These are phyloP conservation scores for Anoplolepis gracilipes DNA, from an alignment of 1,140 invertebrate species.

Conservation along the genomic window DNA sequence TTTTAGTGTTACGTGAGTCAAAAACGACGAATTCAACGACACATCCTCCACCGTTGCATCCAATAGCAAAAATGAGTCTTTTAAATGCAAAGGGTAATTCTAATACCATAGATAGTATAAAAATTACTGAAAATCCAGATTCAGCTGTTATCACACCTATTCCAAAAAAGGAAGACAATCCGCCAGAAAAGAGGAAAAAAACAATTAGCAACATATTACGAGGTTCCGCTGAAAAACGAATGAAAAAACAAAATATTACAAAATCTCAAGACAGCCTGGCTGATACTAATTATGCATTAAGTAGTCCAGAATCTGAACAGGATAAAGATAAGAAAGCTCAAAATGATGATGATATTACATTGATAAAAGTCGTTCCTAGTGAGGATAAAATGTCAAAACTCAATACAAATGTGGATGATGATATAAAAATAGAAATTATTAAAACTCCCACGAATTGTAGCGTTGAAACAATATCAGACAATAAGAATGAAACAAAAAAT, in stretches of 20 bases:
- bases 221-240: slow-evolving; percentile 79
- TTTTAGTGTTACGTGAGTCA: slow-evolving; percentile 83
- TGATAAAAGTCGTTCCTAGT: slow-evolving; percentile 83
- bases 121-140: slow-evolving; percentile 84
- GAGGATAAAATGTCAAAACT: slow-evolving; percentile 80
- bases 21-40: slow-evolving; percentile 81
- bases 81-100: slow-evolving; percentile 76
- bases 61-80: slow-evolving; percentile 83
- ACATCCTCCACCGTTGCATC: slow-evolving; percentile 84
- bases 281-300: slow-evolving; percentile 79
- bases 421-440: slow-evolving; percentile 84
- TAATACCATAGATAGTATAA: slow-evolving; percentile 82
- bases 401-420: slow-evolving; percentile 78
- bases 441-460: slow-evolving; percentile 75
- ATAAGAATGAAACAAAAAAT: slow-evolving; percentile 74
- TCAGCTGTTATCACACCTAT: slow-evolving; percentile 84
- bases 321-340: slow-evolving; percentile 81
- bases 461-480: slow-evolving; percentile 71
- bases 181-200: slow-evolving; percentile 82
- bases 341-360: slow-evolving; percentile 84
- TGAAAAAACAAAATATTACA: slow-evolving; percentile 80
- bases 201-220: slow-evolving; percentile 83
- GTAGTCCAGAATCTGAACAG: slow-evolving; percentile 82
- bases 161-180: slow-evolving; percentile 81
- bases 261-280: slow-evolving; percentile 81